phyloP scores from a whole-genome alignment of 2,888 invertebrate species.

The Cephus sareptanus region DNA sequence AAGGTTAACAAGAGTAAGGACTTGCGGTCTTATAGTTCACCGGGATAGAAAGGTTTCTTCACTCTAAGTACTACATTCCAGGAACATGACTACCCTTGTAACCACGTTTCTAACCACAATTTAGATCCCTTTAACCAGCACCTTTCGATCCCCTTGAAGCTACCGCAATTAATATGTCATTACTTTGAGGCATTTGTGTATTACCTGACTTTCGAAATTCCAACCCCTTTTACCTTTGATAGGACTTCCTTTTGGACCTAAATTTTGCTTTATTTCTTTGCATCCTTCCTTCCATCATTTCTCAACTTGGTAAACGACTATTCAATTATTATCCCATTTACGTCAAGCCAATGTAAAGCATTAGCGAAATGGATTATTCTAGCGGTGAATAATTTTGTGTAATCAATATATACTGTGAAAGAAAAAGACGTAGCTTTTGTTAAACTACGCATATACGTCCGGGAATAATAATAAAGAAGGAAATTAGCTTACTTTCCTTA shows the following conservation, averaged over 20 bases:
- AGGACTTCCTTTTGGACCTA: neutral
- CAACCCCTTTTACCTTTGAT: neutral
- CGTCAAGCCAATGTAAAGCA: neutral
- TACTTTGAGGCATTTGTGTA: neutral
- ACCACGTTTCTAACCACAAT: neutral
- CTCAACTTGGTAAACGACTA: neutral
- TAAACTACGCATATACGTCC: neutral
- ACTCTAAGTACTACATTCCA: neutral
- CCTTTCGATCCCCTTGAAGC: neutral
- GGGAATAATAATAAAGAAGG: neutral
- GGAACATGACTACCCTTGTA: neutral
- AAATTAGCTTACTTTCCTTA: neutral
- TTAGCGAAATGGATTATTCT: neutral
- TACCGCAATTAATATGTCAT: neutral
- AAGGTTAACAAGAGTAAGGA: neutral
- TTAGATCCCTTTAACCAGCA: neutral
- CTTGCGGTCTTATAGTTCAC: neutral
- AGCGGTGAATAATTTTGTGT: neutral
- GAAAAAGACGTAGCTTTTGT: neutral
- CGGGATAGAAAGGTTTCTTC: neutral
- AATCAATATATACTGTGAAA: neutral
- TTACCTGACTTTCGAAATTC: neutral
- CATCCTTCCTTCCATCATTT: neutral
- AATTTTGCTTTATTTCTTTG: neutral
- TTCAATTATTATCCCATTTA: constrained; percentile 2